phyloP scores from a whole-genome alignment of 2,113 vertebrate genomes.

The Alligator sinensis region DNA sequence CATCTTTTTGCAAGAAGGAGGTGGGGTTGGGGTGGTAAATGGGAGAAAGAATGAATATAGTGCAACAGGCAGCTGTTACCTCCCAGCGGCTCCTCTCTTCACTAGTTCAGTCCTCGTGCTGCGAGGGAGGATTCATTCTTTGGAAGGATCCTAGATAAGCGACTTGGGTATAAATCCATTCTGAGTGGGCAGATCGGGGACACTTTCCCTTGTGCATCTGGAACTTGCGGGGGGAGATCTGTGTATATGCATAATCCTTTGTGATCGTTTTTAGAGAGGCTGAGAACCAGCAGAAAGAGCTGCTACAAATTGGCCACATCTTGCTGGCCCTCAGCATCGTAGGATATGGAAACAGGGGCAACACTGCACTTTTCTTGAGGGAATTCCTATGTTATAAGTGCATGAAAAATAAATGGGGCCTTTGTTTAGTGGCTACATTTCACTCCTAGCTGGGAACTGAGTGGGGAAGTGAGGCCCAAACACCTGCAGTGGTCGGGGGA shows the following conservation, averaged over 20 bases:
- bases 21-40: not conserved
- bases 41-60: not conserved
- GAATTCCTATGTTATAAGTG: not conserved
- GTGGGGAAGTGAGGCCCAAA: not conserved
- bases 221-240: not conserved
- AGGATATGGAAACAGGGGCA: not conserved
- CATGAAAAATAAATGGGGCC: not conserved
- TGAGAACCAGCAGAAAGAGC: not conserved
- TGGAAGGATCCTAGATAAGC: not conserved
- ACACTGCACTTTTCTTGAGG: not conserved
- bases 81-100: not conserved
- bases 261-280: not conserved
- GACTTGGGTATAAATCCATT: not conserved
- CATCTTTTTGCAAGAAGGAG: not conserved
- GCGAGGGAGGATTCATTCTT: not conserved
- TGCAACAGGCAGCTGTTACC: not conserved
- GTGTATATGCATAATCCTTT: not conserved
- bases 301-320: not conserved
- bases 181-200: not conserved
- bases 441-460: not conserved
- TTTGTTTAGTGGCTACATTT: not conserved
- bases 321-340: not conserved
- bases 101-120: not conserved
- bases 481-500: accelerated
- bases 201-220: not conserved